Base-by-base conservation (phyloP, 2,888 invertebrate species). In the Eristalis arbustorum region DNA sequence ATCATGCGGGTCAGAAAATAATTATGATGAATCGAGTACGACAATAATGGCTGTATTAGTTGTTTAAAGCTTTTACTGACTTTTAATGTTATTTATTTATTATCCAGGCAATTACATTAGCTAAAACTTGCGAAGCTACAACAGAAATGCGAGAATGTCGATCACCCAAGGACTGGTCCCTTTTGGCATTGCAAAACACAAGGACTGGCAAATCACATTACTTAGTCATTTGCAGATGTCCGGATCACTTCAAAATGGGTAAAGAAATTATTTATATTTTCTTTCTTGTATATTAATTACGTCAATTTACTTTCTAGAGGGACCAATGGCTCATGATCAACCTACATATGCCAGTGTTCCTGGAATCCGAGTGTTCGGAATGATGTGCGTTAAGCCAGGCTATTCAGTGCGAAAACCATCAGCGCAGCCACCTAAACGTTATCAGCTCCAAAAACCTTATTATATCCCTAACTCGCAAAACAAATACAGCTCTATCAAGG, bases 151-250 rank as follows among this genome's bases (percentile, higher is more conserved):
- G 98, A 77, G 96, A 97, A 90, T 98, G 98, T 91, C 94, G 97
- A 90, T 95, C 96, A 31, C 97, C 98, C 0, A 95, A 97, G 88
- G 98, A 98, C 91, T 98, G 98, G 98, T 97, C 98, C 4, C 93
- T 98, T 71, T 93, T 98, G 75, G 98, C 98, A 5, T 93, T 98
- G 82, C 98, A 98, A 93, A 98, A 98, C 91, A 96, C 97, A 57
- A 94, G 98, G 89, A 98, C 98, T 5, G 98, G 98, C 89, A 98
- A 98, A 93, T 98, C 98, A 3, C 98, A 98, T 93, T 98, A 98
- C 91, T 93, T 98, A 88, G 98, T 98, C 88, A 98, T 98, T 89
- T 98, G 98, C 92, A 95, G 97, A 89, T 98, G 98, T 93, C 97
- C 98, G 1, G 96, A 96, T 90, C 95, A 95, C 89, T 96, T 96